Evolutionary conservation across 2,888 invertebrate genomes (phyloP), one percentile per base, ranked within the genome.

Genomic region (Andrena hattorfiana): DNA sequence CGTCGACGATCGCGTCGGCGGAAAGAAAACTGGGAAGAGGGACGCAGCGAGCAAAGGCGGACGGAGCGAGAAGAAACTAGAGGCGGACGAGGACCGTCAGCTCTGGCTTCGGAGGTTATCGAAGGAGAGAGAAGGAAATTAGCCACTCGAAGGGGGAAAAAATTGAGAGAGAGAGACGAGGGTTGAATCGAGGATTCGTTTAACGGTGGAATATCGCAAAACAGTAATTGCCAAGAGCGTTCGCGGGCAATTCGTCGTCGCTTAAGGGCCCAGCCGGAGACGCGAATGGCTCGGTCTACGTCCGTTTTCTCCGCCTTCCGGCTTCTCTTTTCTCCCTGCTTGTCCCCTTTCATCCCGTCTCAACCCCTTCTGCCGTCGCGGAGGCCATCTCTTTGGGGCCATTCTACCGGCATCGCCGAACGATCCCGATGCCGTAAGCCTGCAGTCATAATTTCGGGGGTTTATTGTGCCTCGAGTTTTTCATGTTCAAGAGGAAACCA

Each of bases 401-500:
- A 83, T 87, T 85, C 79, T 82, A 80, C 76, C 78, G 81, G 71
- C 77, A 72, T 81, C 77, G 77, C 62, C 67, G 74, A 77, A 81
- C 85, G 78, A 79, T 67, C 20, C 67, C 74, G 69, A 60, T 80
- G 75, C 81, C 64, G 81, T 87, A 87, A 88, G 89, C 81, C 85
- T 85, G 87, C 88, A 85, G 87, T 87, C 89, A 88, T 90, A 90
- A 91, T 91, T 91, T 90, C 83, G 85, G 86, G 87, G 87, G 89
- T 90, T 91, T 91, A 91, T 90, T 89, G 90, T 89, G 87, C 85
- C 79, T 73, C 72, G 87, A 87, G 89, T 89, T 91, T 89, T 90
- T 91, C 88, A 87, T 88, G 89, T 84, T 87, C 90, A 85, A 88
- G 89, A 89, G 88, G 87, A 90, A 91, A 88, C 89, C 90, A 91